phyloP scores from a whole-genome alignment of 2,113 vertebrate species.

The Cyanoderma ruficeps region DNA sequence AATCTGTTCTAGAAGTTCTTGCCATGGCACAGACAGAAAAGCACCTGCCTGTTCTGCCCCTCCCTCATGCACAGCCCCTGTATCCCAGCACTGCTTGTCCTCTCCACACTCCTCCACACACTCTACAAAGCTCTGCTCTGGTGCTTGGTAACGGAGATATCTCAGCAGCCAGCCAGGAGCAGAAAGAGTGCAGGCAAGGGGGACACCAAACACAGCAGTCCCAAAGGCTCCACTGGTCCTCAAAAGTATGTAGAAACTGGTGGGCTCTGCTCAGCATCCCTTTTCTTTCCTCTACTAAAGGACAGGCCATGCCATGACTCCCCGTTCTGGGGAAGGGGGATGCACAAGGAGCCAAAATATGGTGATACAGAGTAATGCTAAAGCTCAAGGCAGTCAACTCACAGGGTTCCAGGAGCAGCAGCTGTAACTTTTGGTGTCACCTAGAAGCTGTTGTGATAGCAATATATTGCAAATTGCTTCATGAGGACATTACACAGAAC shows the following conservation, averaged over 20 bases:
- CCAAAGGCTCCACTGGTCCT: neutral
- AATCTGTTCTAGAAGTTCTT: neutral
- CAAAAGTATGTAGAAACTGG: neutral
- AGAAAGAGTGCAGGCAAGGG: neutral
- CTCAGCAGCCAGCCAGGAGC: neutral
- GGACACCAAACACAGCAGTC: neutral
- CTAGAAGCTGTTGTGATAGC: neutral
- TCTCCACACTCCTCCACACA: neutral
- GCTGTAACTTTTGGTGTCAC: neutral
- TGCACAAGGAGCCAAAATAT: neutral
- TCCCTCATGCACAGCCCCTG: accelerated
- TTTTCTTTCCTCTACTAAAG: neutral
- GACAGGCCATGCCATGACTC: neutral
- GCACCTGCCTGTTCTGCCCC: neutral
- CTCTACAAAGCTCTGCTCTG: neutral
- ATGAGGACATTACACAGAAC: neutral
- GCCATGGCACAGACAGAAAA: neutral
- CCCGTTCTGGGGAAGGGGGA: neutral
- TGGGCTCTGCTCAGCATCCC: neutral
- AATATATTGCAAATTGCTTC: neutral
- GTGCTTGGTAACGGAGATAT: neutral
- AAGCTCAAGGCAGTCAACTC: neutral
- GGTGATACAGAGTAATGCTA: neutral
- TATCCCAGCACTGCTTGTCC: neutral
- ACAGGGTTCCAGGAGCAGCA: neutral